These are phyloP conservation scores for Takifugu ocellatus DNA, from an alignment of 2,797 vertebrate genomes.

Conservation along the genomic window DNA sequence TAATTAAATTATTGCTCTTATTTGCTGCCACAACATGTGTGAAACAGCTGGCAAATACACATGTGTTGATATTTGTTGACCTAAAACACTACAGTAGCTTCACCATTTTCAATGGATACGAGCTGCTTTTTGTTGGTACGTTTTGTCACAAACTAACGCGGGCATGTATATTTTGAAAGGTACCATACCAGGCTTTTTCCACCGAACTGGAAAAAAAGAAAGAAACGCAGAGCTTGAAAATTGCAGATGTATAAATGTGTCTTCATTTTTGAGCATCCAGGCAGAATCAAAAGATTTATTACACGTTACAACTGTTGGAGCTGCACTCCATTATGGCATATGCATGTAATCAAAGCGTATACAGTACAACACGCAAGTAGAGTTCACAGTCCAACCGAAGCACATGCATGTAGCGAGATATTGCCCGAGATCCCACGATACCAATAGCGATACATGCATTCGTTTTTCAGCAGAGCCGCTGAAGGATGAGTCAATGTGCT, in stretches of 20 bases:
- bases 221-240: slow-evolving; percentile 7
- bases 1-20: slow-evolving; percentile 20
- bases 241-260: slow-evolving; percentile 9
- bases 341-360: slow-evolving; percentile 1
- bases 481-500: slow-evolving; percentile 13
- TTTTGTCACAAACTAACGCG: slow-evolving; percentile 6
- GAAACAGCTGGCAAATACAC: slow-evolving; percentile 50
- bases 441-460: slow-evolving; percentile 8
- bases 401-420: slow-evolving; percentile 15
- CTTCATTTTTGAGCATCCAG: slow-evolving; percentile 3
- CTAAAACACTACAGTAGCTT: slow-evolving; percentile 41
- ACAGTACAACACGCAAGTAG: background rate
- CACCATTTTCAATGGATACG: slow-evolving; percentile 43
- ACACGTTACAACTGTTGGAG: slow-evolving; percentile 21
- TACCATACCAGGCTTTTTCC: background rate
- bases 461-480: slow-evolving; percentile 1
- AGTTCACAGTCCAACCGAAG: slow-evolving; percentile 19
- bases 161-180: slow-evolving; percentile 1
- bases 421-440: slow-evolving; percentile 9
- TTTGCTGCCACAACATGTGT: slow-evolving; percentile 54
- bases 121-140: slow-evolving; percentile 34
- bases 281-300: slow-evolving; percentile 13
- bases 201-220: slow-evolving; percentile 6
- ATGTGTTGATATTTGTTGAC: slow-evolving; percentile 52
- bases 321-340: slow-evolving; percentile 8